These are phyloP conservation scores for Muscidifurax raptorellus DNA, from an alignment of 1,140 invertebrate species.

Conservation along the genomic window DNA sequence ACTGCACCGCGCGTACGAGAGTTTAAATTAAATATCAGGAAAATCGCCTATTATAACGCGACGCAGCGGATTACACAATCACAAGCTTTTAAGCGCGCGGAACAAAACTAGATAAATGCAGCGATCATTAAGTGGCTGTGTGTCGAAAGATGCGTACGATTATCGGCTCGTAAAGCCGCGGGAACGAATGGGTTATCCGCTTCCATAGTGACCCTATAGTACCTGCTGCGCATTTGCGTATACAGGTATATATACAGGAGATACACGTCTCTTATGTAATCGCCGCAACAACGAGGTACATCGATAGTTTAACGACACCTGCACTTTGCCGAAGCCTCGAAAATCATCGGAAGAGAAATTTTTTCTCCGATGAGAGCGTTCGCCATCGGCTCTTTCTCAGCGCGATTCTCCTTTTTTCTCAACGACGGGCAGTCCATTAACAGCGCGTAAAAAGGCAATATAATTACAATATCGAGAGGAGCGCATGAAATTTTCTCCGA, in stretches of 20 bases:
- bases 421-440: background rate
- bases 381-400: background rate
- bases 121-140: background rate
- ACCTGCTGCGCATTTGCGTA: background rate
- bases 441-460: conserved; percentile 11
- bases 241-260: too few species aligned
- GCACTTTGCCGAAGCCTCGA: background rate
- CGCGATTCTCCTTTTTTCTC: background rate
- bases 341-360: background rate
- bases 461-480: conserved; percentile 36
- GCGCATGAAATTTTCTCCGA: conserved; percentile 28
- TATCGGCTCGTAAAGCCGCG: background rate
- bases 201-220: background rate
- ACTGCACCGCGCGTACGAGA: background rate
- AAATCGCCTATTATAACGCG: background rate
- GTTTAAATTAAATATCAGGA: background rate
- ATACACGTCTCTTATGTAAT: background rate
- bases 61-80: background rate
- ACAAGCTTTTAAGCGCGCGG: background rate
- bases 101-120: background rate
- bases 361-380: background rate
- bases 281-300: background rate
- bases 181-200: background rate
- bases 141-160: background rate
- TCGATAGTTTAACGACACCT: conserved; percentile 1